phyloP scores from a whole-genome alignment of 2,888 invertebrate species.

The Drosophila imparisetae region DNA sequence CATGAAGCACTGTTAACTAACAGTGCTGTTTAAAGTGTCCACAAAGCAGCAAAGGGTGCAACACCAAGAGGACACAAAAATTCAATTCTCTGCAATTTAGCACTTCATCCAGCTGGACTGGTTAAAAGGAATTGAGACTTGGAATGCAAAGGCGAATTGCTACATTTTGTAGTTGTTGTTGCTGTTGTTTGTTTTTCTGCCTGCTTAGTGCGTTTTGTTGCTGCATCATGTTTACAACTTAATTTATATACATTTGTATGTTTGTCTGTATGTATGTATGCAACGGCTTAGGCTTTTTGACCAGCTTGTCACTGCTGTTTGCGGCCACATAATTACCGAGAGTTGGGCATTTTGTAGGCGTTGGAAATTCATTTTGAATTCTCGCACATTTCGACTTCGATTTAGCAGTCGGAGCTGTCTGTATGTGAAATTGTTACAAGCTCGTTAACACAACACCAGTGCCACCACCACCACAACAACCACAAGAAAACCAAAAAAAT shows the following conservation, averaged over 20 bases:
- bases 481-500: conserved; percentile 18
- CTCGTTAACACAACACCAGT: conserved; percentile 82
- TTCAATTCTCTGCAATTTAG: conserved; percentile 35
- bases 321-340: conserved; percentile 64
- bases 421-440: conserved; percentile 82
- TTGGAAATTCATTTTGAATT: conserved; percentile 83
- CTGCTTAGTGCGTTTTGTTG: conserved; percentile 75
- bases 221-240: conserved; percentile 84
- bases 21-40: conserved; percentile 32
- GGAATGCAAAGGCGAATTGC: conserved; percentile 54
- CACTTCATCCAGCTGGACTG: conserved; percentile 40
- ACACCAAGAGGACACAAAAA: conserved; percentile 21
- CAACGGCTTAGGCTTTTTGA: conserved; percentile 30
- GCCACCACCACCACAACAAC: conserved; percentile 53
- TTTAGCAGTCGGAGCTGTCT: conserved; percentile 50
- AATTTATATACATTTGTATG: conserved; percentile 83
- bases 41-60: not conserved
- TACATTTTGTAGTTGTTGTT: conserved; percentile 19
- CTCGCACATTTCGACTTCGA: conserved; percentile 59
- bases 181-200: conserved; percentile 4
- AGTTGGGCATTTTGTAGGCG: conserved; percentile 76
- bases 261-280: conserved; percentile 70
- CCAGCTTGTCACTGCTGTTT: conserved; percentile 54
- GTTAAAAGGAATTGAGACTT: conserved; percentile 22
- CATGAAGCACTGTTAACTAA: conserved; percentile 45